Percentiles rank a stretch among this genome's conserved stretches.
Evolutionary conservation across 2,888 invertebrate species (phyloP).

Genomic region (Acheta domesticus): DNA sequence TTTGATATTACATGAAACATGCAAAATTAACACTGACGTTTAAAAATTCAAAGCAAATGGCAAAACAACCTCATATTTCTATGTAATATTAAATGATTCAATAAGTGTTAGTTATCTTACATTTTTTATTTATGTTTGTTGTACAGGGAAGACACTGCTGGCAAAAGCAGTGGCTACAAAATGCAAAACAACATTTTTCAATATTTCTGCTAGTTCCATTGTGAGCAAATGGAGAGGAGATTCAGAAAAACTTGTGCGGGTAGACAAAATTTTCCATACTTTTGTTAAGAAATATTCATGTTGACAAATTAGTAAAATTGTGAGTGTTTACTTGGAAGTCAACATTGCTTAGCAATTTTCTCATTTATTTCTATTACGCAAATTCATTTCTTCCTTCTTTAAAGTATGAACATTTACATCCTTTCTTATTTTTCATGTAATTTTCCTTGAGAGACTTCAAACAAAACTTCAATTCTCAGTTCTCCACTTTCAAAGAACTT

Average conservation of each 20-base stretch:
- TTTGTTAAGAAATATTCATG: too few species aligned
- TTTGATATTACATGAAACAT: background rate
- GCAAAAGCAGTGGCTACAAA: conserved; percentile 86
- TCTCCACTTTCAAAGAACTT: too few species aligned
- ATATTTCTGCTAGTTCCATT: conserved; percentile 81
- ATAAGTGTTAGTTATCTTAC: background rate
- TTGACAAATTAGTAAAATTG: too few species aligned
- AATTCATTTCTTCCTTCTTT: too few species aligned
- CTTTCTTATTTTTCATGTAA: too few species aligned
- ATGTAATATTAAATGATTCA: background rate
- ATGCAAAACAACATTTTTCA: conserved; percentile 78
- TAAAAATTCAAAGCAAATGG: background rate
- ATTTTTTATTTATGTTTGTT: background rate
- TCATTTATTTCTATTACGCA: too few species aligned
- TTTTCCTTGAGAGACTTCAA: too few species aligned
- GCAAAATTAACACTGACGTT: background rate
- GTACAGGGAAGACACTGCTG: conserved; percentile 74
- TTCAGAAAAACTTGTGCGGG: conserved; percentile 87
- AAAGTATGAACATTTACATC: too few species aligned
- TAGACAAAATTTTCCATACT: too few species aligned
- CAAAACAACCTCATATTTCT: background rate
- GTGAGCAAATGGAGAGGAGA: conserved; percentile 97
- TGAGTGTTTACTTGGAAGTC: too few species aligned
- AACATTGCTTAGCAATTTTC: too few species aligned
- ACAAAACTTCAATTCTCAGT: too few species aligned